These are phyloP conservation scores for Nothura maculosa DNA, from an alignment of 2,797 vertebrate species.

Conservation along the genomic window DNA sequence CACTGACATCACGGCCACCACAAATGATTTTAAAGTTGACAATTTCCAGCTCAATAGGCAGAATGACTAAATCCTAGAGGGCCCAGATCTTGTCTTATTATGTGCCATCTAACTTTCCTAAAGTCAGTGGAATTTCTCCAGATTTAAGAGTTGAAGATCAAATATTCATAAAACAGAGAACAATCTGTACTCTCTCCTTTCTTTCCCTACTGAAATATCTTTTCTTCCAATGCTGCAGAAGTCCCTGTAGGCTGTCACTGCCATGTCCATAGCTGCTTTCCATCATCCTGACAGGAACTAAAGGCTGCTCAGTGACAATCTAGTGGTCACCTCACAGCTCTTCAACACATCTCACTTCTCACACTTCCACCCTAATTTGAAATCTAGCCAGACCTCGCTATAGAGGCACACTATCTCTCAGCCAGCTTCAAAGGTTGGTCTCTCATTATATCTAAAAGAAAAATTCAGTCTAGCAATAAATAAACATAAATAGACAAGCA, in stretches of 20 bases:
- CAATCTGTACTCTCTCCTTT: neutral
- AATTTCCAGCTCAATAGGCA: neutral
- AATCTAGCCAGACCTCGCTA: neutral
- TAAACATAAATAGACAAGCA: neutral
- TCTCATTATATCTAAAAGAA: neutral
- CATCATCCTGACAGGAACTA: neutral
- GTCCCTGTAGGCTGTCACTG: neutral
- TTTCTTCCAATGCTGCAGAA: neutral
- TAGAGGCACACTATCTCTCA: neutral
- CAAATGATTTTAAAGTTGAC: neutral
- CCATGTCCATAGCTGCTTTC: neutral
- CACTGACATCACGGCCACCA: neutral
- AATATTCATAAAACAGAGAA: neutral
- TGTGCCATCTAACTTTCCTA: neutral
- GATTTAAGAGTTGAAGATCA: neutral
- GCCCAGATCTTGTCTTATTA: neutral
- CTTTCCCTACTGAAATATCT: neutral
- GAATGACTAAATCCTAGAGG: slow-evolving; percentile 5
- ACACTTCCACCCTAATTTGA: neutral
- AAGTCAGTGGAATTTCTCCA: neutral
- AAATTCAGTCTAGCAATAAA: neutral
- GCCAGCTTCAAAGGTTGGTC: neutral
- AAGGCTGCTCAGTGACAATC: neutral
- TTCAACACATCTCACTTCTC: neutral
- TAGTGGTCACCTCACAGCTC: neutral